These are phyloP conservation scores for Morone saxatilis DNA, from an alignment of 2,113 vertebrate species.

Conservation along the genomic window DNA sequence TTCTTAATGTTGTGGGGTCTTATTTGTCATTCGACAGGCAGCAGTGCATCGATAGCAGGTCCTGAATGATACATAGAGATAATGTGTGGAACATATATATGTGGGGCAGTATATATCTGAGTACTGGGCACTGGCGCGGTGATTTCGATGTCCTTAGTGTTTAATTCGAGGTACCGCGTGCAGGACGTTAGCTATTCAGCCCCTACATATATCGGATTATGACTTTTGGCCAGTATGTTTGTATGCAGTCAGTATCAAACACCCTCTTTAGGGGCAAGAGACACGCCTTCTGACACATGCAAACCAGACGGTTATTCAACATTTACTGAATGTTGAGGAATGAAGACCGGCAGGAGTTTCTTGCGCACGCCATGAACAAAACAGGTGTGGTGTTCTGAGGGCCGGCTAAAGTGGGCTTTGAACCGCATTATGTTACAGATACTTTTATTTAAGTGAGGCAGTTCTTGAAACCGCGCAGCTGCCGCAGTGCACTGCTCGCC, in stretches of 20 bases:
- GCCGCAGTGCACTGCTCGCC: background rate
- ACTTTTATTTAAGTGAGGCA: background rate
- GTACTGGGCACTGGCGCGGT: no score
- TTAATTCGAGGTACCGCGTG: no score
- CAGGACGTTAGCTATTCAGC: no score
- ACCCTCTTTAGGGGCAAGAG: background rate
- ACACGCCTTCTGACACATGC: background rate
- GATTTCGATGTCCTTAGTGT: no score
- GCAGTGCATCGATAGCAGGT: no score
- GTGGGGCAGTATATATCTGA: no score
- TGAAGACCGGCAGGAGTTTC: background rate
- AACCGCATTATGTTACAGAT: background rate
- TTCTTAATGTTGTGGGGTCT: no score
- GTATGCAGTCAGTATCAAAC: background rate
- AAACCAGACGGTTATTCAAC: background rate
- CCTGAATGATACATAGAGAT: no score
- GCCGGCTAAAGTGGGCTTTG: background rate
- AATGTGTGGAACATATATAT: no score
- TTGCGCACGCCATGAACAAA: constrained; percentile 1
- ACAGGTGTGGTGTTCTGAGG: background rate
- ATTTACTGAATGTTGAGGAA: background rate
- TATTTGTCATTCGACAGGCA: no score
- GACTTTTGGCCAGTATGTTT: no score
- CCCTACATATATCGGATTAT: no score
- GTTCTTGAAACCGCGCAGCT: background rate